These are phyloP conservation scores for Phalangium opilio DNA, from an alignment of 2,888 invertebrate species.

Conservation along the genomic window DNA sequence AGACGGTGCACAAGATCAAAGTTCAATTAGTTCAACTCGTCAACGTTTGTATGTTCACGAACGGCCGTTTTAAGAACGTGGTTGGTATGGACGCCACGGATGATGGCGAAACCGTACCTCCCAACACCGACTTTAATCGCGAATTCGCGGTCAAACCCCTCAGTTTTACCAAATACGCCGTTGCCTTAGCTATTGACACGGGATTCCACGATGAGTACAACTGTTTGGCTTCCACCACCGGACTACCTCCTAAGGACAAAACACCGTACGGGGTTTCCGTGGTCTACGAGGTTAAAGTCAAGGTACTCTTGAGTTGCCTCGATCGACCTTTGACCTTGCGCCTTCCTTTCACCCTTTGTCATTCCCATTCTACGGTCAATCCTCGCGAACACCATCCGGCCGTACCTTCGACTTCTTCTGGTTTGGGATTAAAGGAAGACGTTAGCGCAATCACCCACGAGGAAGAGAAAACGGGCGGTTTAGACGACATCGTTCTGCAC, in stretches of 20 bases:
- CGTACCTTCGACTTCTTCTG: too few relatives aligned
- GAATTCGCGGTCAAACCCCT: conserved; percentile 13
- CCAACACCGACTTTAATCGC: conserved; percentile 13
- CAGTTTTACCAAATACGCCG: conserved; percentile 14
- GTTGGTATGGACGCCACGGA: conserved; percentile 38
- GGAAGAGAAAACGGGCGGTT: too few relatives aligned
- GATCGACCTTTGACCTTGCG: conserved; percentile 15
- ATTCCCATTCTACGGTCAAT: too few relatives aligned
- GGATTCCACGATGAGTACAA: conserved; percentile 7
- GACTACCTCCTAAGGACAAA: conserved; percentile 11
- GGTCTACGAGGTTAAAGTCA: conserved; percentile 17
- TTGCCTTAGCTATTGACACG: conserved; percentile 17
- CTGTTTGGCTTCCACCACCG: conserved; percentile 14
- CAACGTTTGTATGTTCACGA: conserved; percentile 87
- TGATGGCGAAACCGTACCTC: conserved; percentile 12
- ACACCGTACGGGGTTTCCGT: conserved; percentile 19
- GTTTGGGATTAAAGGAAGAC: too few relatives aligned
- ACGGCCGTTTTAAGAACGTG: conserved; percentile 85
- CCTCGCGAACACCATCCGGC: too few relatives aligned
- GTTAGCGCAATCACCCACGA: too few relatives aligned
- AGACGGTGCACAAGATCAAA: conserved; percentile 67
- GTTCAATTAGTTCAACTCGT: conserved; percentile 73
- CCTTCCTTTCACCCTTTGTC: conserved; percentile 10
- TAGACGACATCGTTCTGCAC: too few relatives aligned
- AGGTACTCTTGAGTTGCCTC: conserved; percentile 16